phyloP scores from a whole-genome alignment of 1,140 invertebrate species.

The Drosophila tristis region DNA sequence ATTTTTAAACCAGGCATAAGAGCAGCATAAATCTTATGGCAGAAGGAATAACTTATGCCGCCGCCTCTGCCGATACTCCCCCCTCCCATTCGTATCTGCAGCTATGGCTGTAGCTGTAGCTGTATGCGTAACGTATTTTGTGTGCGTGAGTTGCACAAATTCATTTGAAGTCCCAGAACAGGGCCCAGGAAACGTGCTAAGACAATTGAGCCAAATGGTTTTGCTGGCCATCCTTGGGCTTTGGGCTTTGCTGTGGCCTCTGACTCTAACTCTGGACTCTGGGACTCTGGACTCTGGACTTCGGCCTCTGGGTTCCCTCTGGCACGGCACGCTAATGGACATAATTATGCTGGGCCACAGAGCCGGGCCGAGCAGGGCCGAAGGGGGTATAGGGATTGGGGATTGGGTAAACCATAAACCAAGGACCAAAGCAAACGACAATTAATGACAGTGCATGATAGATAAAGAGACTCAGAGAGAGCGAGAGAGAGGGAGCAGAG shows the following conservation, averaged over 20 bases:
- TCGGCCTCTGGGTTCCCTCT: slow-evolving; percentile 40
- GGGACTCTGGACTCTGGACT: slow-evolving; percentile 11
- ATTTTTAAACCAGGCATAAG: slow-evolving; percentile 31
- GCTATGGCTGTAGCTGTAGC: not conserved
- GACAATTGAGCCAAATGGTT: slow-evolving; percentile 56
- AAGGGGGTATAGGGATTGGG: not conserved
- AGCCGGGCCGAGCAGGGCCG: slow-evolving; percentile 1
- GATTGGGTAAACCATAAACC: slow-evolving; percentile 31
- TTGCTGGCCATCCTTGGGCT: slow-evolving; percentile 13
- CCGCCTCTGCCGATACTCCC: not conserved
- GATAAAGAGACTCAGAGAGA: slow-evolving; percentile 17
- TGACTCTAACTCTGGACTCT: slow-evolving; percentile 10
- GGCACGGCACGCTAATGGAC: slow-evolving; percentile 59
- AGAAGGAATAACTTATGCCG: slow-evolving; percentile 9
- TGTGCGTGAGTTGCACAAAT: slow-evolving; percentile 66
- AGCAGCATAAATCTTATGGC: slow-evolving; percentile 34
- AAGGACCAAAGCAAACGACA: slow-evolving; percentile 64
- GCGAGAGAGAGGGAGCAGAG: not conserved
- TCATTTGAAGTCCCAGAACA: slow-evolving; percentile 57
- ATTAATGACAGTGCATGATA: slow-evolving; percentile 68
- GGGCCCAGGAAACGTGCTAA: slow-evolving; percentile 50
- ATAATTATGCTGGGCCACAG: slow-evolving; percentile 58
- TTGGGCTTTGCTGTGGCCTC: slow-evolving; percentile 9
- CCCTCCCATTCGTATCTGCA: not conserved
- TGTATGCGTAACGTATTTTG: slow-evolving; percentile 11